phyloP scores from a whole-genome alignment of 1,140 invertebrate species.

The Pseudomyrmex gracilis region DNA sequence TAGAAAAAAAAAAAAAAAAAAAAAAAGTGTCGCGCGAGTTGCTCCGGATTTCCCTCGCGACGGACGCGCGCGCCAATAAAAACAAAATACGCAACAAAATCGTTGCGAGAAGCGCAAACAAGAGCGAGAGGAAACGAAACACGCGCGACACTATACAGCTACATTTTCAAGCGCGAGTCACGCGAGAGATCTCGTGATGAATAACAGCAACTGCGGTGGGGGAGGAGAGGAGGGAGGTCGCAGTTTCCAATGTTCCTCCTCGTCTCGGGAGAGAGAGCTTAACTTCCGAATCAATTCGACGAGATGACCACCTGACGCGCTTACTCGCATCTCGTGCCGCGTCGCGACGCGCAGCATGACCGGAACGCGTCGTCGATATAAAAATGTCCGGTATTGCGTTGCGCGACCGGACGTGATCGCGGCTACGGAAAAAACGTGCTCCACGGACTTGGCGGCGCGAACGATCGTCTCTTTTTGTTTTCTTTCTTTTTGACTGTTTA shows the following conservation, averaged over 20 bases:
- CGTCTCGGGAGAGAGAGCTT: conserved; percentile 2
- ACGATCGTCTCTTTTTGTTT: neutral
- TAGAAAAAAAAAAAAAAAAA: neutral
- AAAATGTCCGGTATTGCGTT: conserved; percentile 7
- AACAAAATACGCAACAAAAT: conserved; percentile 25
- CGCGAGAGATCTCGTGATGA: conserved; percentile 57
- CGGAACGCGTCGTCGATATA: conserved; percentile 26
- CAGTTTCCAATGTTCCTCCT: conserved; percentile 15
- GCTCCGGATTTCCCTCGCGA: conserved; percentile 48
- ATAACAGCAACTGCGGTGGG: conserved; percentile 25
- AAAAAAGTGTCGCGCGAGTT: neutral
- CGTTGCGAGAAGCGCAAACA: neutral
- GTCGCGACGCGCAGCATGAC: conserved; percentile 8
- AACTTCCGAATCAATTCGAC: conserved; percentile 64
- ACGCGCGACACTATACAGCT: neutral
- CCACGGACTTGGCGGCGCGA: conserved; percentile 13
- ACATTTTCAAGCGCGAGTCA: conserved; percentile 46
- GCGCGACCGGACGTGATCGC: conserved; percentile 18
- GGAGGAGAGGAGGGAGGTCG: no score
- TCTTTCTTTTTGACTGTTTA: neutral
- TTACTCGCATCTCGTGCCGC: conserved; percentile 8
- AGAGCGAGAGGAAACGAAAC: neutral
- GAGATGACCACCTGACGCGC: conserved; percentile 43
- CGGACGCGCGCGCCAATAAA: conserved; percentile 5
- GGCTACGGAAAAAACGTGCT: conserved; percentile 26